Percentiles rank a stretch among this genome's conserved stretches.
phyloP scores from a whole-genome alignment of 2,888 invertebrate species.

The Reticulitermes lucifugus region DNA sequence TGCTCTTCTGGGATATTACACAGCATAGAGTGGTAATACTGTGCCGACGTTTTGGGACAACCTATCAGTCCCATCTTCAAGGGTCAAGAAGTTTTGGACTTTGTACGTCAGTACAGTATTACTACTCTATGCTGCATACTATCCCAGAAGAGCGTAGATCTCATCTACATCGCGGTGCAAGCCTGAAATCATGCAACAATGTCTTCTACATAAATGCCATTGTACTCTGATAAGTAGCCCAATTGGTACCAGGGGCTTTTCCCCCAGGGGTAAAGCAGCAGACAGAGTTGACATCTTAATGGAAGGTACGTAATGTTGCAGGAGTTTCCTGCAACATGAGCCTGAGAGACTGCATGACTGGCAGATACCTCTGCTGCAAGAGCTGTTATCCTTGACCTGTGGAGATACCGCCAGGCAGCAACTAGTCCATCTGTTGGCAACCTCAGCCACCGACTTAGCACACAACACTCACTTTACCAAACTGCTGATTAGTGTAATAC shows the following conservation, averaged over 20 bases:
- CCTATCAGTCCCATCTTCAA: background rate
- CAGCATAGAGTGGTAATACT: too few species aligned
- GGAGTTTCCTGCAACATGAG: slow-evolving; percentile 15
- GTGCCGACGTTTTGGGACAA: too few species aligned
- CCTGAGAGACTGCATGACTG: slow-evolving; percentile 17
- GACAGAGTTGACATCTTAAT: background rate
- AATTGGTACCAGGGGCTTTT: too few species aligned
- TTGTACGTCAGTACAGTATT: background rate
- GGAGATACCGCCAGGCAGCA: background rate
- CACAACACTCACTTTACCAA: slow-evolving; percentile 21
- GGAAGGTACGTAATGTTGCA: background rate
- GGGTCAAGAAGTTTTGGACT: background rate
- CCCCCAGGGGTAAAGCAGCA: background rate
- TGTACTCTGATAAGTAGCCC: too few species aligned
- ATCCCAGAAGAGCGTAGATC: background rate
- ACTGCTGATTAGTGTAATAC: slow-evolving; percentile 20
- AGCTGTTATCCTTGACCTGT: background rate
- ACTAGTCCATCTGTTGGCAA: background rate
- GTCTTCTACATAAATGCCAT: too few species aligned
- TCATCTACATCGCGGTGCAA: background rate
- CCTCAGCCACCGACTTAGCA: background rate
- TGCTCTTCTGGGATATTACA: too few species aligned
- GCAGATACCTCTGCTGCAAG: slow-evolving; percentile 7
- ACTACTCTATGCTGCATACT: background rate
- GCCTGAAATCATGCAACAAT: too few species aligned